Evolutionary conservation across 2,797 vertebrate genomes (phyloP), one percentile per base, ranked within the genome.

Genomic region (Orientallactaga sibirica): DNA sequence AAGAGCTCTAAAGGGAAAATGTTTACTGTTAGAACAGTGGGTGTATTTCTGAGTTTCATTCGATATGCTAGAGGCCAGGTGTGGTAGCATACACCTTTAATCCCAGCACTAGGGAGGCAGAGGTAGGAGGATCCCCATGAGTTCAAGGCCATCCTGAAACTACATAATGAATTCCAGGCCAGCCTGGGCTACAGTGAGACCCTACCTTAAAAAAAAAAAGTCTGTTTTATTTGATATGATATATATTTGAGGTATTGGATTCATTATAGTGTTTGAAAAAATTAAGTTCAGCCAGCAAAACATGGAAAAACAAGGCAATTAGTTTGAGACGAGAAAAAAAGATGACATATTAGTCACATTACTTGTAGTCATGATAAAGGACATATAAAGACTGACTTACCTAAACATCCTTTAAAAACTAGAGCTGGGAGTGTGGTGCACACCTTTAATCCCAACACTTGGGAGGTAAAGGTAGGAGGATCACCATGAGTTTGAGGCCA

Each of bases 281-380:
- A 81, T 67, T 37, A 73, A 76, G 88, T 43, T 66, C 48, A 90
- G 11, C 61, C 48, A 52, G 84, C 48, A 77, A 90, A 55, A 67
- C 58, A 90, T 75, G 77, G 12, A 37, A 19, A 70, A 86, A 90
- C 82, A 75, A 19, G 64, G 71, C n/a, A 80, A 52, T 84, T 86
- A 86, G 83, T 27, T 79, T 86, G 18, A 18, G 18, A 77, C n/a
- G 33, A 76, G 55, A 66, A 88, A 79, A 79, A 64, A 80, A 85
- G 7, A 55, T 41, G 43, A 29, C 33, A 86, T 18, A 29, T 25
- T n/a, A n/a, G 29, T 82, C n/a, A 33, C 37, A 4, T 74, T 12
- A 14, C 4, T 6, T 71, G 29, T 84, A 86, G 62, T 76, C 73
- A 52, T 43, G 52, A 74, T n/a, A 37, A 92, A 86, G 62, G 73